Conservation (phyloP, 2,888 invertebrate species). For the Iselma pallidipennis region DNA sequence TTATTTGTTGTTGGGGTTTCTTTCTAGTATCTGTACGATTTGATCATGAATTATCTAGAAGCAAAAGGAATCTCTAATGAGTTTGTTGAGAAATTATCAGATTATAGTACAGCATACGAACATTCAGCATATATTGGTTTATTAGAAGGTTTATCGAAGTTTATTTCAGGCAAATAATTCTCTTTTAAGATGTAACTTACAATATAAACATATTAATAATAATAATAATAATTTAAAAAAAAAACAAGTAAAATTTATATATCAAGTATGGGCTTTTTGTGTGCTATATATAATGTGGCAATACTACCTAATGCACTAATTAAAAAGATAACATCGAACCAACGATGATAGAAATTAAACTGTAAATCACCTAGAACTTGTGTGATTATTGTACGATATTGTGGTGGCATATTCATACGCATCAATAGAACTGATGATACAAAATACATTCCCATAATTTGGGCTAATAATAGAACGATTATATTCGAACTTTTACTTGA, state of each 20-base stretch:
- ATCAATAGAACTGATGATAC: conserved; percentile 96
- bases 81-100: conserved; percentile 86
- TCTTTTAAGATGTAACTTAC: conserved; percentile 1
- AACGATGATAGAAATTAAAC: conserved; percentile 98
- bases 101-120: conserved; percentile 90
- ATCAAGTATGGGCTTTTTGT: conserved; percentile 65
- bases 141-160: conserved; percentile 83
- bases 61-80: conserved; percentile 95
- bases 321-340: conserved; percentile 99
- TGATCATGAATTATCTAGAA: conserved; percentile 92
- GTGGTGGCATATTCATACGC: conserved; percentile 99
- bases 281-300: conserved; percentile 92
- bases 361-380: conserved; percentile 95
- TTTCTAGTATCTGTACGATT: conserved; percentile 88
- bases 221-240: not conserved
- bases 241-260: conserved; percentile 9
- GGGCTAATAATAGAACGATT: conserved; percentile 93
- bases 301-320: conserved; percentile 96
- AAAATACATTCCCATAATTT: conserved; percentile 99
- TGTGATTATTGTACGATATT: conserved; percentile 91
- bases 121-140: conserved; percentile 89
- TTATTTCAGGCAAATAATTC: conserved; percentile 67
- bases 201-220: not conserved
- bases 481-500: conserved; percentile 98
- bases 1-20: conserved; percentile 9